Conservation (phyloP, 2,113 vertebrate species). For the Hypomesus transpacificus region DNA sequence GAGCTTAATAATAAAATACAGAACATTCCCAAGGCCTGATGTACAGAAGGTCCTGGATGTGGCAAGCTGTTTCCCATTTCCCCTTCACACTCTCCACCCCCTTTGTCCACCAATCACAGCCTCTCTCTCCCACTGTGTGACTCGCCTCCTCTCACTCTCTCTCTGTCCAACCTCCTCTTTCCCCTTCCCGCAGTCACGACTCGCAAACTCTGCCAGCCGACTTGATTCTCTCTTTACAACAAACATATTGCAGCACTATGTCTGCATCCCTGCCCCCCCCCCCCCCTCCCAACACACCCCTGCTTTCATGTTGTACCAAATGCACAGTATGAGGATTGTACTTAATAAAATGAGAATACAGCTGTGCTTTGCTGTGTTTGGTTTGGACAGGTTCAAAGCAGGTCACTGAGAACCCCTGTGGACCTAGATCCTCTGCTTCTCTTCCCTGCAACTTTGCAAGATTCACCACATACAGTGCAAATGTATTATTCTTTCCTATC, state of each 20-base stretch:
- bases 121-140: constrained; percentile 10
- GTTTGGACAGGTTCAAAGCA: constrained; percentile 21
- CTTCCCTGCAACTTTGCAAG: constrained; percentile 24
- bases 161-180: neutral
- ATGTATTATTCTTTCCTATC: neutral
- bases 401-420: constrained; percentile 22
- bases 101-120: constrained; percentile 63
- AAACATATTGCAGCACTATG: neutral
- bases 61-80: constrained; percentile 58
- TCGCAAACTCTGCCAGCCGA: constrained; percentile 54
- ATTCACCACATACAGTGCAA: neutral
- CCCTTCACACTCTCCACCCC: constrained; percentile 64
- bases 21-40: constrained; percentile 38
- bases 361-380: constrained; percentile 47
- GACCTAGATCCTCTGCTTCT: constrained; percentile 10
- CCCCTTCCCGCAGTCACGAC: constrained; percentile 52
- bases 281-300: neutral
- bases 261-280: neutral
- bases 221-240: constrained; percentile 23
- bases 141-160: constrained; percentile 11
- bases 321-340: constrained; percentile 23
- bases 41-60: constrained; percentile 34
- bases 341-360: constrained; percentile 24
- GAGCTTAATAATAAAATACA: too few species aligned
- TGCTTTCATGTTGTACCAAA: neutral